Base-by-base conservation (phyloP, 2,113 vertebrate genomes). In the Halichoeres trimaculatus region DNA sequence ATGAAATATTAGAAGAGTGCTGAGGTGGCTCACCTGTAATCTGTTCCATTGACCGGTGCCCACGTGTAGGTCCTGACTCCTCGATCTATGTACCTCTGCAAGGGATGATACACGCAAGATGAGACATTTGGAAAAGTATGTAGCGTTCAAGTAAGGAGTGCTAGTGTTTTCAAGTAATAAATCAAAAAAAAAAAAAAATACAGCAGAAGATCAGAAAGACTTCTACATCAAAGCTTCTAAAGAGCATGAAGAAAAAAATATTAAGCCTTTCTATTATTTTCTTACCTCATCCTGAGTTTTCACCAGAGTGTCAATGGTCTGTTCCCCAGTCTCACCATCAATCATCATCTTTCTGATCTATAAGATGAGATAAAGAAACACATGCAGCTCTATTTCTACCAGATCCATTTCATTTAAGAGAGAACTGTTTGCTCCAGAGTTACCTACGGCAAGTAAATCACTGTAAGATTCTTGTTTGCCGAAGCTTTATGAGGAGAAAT, bases 211-310 rank as follows among this genome's bases (percentile, higher is more conserved):
- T 4, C 50, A 38, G 1, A 7, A 8, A 43, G 2, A 59, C 40
- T 1, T 35, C 30, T 48, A 7, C 24, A 30, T 60, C 16, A 19
- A 50, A 57, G 24, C 47, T 41, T 20, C 1, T 23, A 19, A 0
- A 19, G 3, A 40, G 9, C 9, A 10, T 40, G 3, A 40, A 47
- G 1, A 6, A 22, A 5, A 41, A 40, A 2, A 20, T 14, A 2
- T 40, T 17, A 43, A 24, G 9, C 24, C 22, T 41, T 35, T n/a
- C 12, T 26, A 43, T 24, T 30, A 45, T 47, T 38, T 11, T 54
- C 92, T 94, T 92, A 99, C 98, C 96, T 99, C 98, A 93, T 99
- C 98, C 74, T 97, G 96, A 85, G 96, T 97, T 91, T 99, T 99
- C 80, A 99, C 97, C 69, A 99, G 88, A 1, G 98, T 99, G 81